These are phyloP conservation scores for Sebastiscus tertius DNA, from an alignment of 2,797 vertebrate species.

Conservation along the genomic window DNA sequence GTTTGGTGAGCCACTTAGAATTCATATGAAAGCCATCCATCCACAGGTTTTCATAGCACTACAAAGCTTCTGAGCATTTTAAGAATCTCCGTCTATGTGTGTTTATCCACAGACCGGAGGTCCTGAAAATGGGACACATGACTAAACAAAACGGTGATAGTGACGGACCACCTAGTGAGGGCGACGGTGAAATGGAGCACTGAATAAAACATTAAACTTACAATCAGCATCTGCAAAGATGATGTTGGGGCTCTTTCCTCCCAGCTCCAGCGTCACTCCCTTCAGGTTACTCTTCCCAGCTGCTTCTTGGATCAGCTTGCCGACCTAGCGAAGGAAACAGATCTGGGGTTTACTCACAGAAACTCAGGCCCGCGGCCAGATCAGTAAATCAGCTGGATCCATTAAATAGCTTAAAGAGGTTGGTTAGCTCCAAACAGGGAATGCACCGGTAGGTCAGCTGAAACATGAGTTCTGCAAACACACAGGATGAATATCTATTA, in stretches of 20 bases:
- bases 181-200: conserved; percentile 44
- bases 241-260: conserved; percentile 99
- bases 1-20: conserved; percentile 75
- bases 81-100: conserved; percentile 5
- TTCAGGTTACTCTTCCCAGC: conserved; percentile 99
- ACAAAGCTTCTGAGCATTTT: conserved; percentile 45
- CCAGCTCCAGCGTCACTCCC: conserved; percentile 97
- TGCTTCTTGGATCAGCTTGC: conserved; percentile 98
- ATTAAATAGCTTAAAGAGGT: conserved; percentile 77
- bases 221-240: conserved; percentile 99
- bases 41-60: conserved; percentile 62
- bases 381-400: conserved; percentile 75
- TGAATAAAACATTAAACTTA: conserved; percentile 83
- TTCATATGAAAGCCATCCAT: conserved; percentile 76
- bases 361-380: conserved; percentile 68
- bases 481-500: conserved; percentile 80
- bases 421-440: conserved; percentile 69
- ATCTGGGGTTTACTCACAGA: conserved; percentile 72
- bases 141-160: conserved; percentile 22
- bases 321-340: conserved; percentile 87
- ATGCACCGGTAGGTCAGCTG: conserved; percentile 52
- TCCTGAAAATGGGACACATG: conserved; percentile 14
- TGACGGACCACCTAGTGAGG: conserved; percentile 56
- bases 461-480: conserved; percentile 73
- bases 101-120: conserved; percentile 28